phyloP scores from a whole-genome alignment of 2,888 invertebrate genomes.

The Melanotus villosus region DNA sequence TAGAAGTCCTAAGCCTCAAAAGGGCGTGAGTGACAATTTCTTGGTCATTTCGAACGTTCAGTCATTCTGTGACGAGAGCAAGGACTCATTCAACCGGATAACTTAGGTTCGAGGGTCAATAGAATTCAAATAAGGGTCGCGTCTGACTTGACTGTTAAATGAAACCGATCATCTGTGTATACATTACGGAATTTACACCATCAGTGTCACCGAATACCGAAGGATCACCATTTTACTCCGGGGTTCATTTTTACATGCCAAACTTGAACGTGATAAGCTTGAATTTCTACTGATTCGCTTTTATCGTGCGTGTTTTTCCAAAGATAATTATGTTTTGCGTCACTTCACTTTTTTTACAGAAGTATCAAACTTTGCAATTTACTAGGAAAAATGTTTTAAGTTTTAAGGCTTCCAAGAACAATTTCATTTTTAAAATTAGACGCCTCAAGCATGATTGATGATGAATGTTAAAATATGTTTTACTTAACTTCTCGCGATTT shows the following conservation, averaged over 20 bases:
- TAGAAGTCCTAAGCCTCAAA: background rate
- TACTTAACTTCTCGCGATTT: slow-evolving; percentile 3
- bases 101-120: slow-evolving; percentile 8
- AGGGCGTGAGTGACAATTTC: background rate
- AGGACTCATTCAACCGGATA: slow-evolving; percentile 4
- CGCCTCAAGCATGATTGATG: background rate
- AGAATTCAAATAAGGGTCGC: slow-evolving; percentile 12
- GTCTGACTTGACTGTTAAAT: slow-evolving; percentile 11
- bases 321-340: too few relatives aligned
- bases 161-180: slow-evolving; percentile 13
- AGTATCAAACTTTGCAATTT: too few relatives aligned
- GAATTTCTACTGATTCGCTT: background rate
- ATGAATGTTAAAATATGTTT: too few relatives aligned
- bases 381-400: too few relatives aligned
- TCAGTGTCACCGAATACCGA: background rate
- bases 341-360: too few relatives aligned
- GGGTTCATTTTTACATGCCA: background rate
- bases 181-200: background rate
- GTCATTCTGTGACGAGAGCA: background rate
- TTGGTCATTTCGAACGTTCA: background rate
- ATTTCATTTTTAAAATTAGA: background rate
- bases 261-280: background rate
- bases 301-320: background rate
- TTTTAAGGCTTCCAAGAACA: too few relatives aligned
- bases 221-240: background rate